phyloP scores from a whole-genome alignment of 1,140 invertebrate genomes.

The Drosophila guanche region DNA sequence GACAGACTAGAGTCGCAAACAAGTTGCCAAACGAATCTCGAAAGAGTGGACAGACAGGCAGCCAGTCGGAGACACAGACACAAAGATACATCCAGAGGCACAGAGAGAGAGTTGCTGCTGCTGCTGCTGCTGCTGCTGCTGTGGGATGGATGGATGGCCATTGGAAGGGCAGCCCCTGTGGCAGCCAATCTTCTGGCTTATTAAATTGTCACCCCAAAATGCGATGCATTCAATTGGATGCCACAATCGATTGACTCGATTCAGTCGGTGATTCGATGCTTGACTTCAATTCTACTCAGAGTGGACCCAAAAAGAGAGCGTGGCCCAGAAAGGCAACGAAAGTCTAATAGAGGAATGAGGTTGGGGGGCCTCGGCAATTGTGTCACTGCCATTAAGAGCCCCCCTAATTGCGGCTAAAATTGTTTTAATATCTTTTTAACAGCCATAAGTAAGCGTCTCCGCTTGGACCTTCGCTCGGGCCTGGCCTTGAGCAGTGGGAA shows the following conservation, averaged over 20 bases:
- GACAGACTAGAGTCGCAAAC: conserved; percentile 45
- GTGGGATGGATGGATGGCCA: conserved; percentile 39
- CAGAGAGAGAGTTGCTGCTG: conserved; percentile 26
- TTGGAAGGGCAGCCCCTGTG: conserved; percentile 37
- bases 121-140: no score
- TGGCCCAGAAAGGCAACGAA: conserved; percentile 64
- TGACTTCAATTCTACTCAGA: neutral
- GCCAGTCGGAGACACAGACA: conserved; percentile 2
- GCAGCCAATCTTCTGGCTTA: conserved; percentile 59
- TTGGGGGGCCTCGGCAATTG: conserved; percentile 47
- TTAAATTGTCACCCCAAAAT: conserved; percentile 67
- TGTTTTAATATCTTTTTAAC: conserved; percentile 74
- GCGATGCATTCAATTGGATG: conserved; percentile 53
- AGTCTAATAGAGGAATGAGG: conserved; percentile 38
- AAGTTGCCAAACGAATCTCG: conserved; percentile 19
- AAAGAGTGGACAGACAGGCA: no score
- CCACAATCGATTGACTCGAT: conserved; percentile 21
- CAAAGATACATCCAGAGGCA: conserved; percentile 4
- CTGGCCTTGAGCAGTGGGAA: conserved; percentile 68
- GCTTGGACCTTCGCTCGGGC: no score
- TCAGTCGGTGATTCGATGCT: neutral
- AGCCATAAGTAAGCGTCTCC: conserved; percentile 43
- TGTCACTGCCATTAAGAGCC: conserved; percentile 63
- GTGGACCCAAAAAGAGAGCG: neutral
- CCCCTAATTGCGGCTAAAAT: conserved; percentile 65